phyloP scores from a whole-genome alignment of 2,888 invertebrate species.

The Drosophila percnosoma region DNA sequence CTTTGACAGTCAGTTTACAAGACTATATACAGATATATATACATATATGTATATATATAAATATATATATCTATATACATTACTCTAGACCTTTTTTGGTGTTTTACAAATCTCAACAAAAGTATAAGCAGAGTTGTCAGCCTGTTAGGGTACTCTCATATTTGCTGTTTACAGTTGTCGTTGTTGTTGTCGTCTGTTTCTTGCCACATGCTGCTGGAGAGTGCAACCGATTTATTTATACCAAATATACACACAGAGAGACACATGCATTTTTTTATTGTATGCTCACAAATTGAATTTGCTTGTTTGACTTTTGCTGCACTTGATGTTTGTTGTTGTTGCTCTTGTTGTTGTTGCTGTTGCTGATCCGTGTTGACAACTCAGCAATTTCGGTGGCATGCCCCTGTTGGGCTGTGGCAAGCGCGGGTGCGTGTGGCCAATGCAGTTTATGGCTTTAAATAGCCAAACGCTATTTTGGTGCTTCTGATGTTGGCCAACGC shows the following conservation, averaged over 20 bases:
- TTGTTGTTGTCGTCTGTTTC: slow-evolving; percentile 25
- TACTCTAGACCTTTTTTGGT: too few species aligned
- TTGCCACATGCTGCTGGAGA: slow-evolving; percentile 73
- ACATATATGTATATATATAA: fast-evolving
- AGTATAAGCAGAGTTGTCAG: background rate
- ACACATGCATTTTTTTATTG: slow-evolving; percentile 28
- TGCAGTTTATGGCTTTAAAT: slow-evolving; percentile 58
- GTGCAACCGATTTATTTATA: slow-evolving; percentile 69
- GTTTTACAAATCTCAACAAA: background rate
- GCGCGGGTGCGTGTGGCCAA: slow-evolving; percentile 51
- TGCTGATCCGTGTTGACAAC: slow-evolving; percentile 48
- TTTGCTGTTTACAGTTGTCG: slow-evolving; percentile 1
- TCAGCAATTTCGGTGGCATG: slow-evolving; percentile 50
- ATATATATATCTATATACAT: too few species aligned
- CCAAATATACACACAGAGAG: slow-evolving; percentile 15
- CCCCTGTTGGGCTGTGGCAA: background rate
- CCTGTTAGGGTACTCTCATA: background rate
- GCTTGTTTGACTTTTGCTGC: slow-evolving; percentile 53
- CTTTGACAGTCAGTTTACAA: background rate
- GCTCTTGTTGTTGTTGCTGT: slow-evolving; percentile 14
- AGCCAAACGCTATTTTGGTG: slow-evolving; percentile 44
- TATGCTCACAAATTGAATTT: slow-evolving; percentile 62
- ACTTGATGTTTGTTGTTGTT: slow-evolving; percentile 6
- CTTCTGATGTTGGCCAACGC: slow-evolving; percentile 27
- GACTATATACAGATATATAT: background rate